Conservation (phyloP, 2,797 vertebrate genomes). For the Denticeps clupeoides region DNA sequence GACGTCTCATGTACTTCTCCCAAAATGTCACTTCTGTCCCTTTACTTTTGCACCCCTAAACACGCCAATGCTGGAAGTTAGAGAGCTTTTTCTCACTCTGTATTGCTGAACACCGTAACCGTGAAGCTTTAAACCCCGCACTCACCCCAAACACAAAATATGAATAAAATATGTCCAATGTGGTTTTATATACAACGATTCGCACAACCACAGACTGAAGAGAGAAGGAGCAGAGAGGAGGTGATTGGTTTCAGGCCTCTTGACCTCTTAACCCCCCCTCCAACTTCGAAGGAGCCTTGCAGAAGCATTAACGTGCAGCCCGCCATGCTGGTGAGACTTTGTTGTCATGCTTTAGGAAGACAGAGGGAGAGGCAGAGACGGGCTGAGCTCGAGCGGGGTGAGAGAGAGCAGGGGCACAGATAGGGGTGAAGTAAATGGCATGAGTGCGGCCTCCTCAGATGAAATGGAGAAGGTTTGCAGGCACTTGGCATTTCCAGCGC, state of each 20-base stretch:
- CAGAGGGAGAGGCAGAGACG: background rate
- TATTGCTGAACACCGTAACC: no score
- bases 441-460: slow-evolving; percentile 72
- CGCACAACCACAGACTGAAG: slow-evolving; percentile 3
- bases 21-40: no score
- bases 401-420: background rate
- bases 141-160: background rate
- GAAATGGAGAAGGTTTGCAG: slow-evolving; percentile 79
- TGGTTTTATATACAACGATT: background rate
- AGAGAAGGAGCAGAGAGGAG: slow-evolving; percentile 17
- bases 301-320: background rate
- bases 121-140: no score
- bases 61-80: no score
- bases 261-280: slow-evolving; percentile 47
- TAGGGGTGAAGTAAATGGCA: slow-evolving; percentile 43
- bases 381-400: background rate
- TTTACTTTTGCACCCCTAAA: no score
- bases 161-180: background rate
- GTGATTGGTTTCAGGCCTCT: slow-evolving; percentile 56
- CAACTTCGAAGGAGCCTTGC: background rate
- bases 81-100: no score
- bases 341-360: background rate
- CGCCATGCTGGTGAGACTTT: background rate
- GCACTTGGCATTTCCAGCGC: slow-evolving; percentile 98
- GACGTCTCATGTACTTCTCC: no score